Conservation (phyloP, 2,888 invertebrate genomes). For the Desoria tigrina region DNA sequence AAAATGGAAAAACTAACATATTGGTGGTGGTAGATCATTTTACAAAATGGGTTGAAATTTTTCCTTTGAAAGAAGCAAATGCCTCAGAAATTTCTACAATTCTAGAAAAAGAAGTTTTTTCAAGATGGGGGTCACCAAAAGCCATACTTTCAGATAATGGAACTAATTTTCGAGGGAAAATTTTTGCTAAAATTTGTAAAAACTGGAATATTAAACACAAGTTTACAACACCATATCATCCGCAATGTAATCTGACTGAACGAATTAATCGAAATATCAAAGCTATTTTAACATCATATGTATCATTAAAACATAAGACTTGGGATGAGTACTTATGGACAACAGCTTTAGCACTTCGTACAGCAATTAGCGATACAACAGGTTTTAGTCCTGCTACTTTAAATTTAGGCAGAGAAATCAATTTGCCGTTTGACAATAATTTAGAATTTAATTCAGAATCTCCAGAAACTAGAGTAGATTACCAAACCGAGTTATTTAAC, state of each 20-base stretch:
- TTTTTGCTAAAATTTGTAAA: slow-evolving; percentile 21
- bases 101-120: slow-evolving; percentile 38
- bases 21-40: slow-evolving; percentile 43
- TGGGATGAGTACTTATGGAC: slow-evolving; percentile 27
- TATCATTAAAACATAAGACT: slow-evolving; percentile 1
- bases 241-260: slow-evolving; percentile 46
- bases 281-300: slow-evolving; percentile 25
- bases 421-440: slow-evolving; percentile 15
- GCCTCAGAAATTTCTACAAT: slow-evolving; percentile 22
- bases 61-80: slow-evolving; percentile 36
- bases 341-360: slow-evolving; percentile 28
- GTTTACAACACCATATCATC: slow-evolving; percentile 35
- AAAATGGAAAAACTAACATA: slow-evolving; percentile 24
- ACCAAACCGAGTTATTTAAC: background rate
- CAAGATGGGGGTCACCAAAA: slow-evolving; percentile 38
- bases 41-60: slow-evolving; percentile 38
- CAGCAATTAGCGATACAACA: slow-evolving; percentile 26
- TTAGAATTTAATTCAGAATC: background rate
- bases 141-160: slow-evolving; percentile 33
- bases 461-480: background rate
- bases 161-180: slow-evolving; percentile 30
- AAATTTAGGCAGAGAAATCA: slow-evolving; percentile 15
- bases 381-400: slow-evolving; percentile 29
- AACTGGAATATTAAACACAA: slow-evolving; percentile 26
- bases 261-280: slow-evolving; percentile 31